These are phyloP conservation scores for Andrena minutula DNA, from an alignment of 2,888 invertebrate species.

Conservation along the genomic window DNA sequence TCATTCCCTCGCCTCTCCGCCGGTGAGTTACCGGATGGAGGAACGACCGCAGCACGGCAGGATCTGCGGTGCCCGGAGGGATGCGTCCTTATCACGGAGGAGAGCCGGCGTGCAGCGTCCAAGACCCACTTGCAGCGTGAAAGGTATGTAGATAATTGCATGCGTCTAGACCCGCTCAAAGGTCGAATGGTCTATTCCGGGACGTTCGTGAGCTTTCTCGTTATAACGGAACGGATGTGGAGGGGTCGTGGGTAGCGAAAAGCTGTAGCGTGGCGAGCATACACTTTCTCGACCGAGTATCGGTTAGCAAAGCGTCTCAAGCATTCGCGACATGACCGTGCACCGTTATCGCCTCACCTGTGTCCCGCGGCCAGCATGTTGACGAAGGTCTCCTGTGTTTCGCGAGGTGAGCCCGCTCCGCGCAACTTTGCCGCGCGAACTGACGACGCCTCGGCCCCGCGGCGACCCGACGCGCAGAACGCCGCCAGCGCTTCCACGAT, in stretches of 20 bases:
- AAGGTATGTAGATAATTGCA: background rate
- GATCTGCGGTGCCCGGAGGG: slow-evolving; percentile 36
- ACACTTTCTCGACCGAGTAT: slow-evolving; percentile 6
- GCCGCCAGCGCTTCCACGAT: slow-evolving; percentile 61
- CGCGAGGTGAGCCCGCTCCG: slow-evolving; percentile 40
- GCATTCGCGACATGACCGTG: slow-evolving; percentile 8
- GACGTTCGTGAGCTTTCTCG: background rate
- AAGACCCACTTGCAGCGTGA: background rate
- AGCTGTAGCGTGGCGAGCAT: background rate
- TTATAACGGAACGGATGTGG: background rate
- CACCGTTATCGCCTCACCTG: slow-evolving; percentile 73
- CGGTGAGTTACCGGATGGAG: slow-evolving; percentile 73
- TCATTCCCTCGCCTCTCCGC: slow-evolving; percentile 11
- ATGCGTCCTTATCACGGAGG: slow-evolving; percentile 23
- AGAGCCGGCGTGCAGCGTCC: background rate
- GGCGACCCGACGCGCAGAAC: slow-evolving; percentile 35
- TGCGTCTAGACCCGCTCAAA: background rate
- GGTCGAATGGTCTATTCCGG: background rate
- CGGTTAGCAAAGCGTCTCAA: slow-evolving; percentile 28
- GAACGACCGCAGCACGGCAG: slow-evolving; percentile 56
- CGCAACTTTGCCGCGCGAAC: slow-evolving; percentile 54
- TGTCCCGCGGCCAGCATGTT: slow-evolving; percentile 78
- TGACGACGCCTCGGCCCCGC: slow-evolving; percentile 43
- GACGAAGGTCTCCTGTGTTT: background rate
- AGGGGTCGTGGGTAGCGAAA: background rate